Base-by-base conservation (phyloP, 2,113 vertebrate species). In the Albula goreensis region DNA sequence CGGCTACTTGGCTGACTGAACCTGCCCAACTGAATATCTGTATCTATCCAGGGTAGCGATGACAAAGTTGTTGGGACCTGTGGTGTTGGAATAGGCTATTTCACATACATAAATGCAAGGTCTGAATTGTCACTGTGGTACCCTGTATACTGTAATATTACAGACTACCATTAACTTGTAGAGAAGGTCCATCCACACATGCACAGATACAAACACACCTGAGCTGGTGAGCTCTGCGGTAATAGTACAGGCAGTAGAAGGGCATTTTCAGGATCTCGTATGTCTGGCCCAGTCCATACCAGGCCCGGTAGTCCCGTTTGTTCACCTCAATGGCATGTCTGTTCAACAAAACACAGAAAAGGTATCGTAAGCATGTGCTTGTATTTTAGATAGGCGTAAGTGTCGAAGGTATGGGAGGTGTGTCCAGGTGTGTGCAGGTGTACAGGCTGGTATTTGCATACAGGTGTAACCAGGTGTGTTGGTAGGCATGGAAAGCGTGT, bases 191-290 rank as follows among this genome's bases (percentile, higher is more conserved):
- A 50, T 11, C 7, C 70, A 63, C 19, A 81, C 2, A 56, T 19
- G 78, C 49, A 60, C 74, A 49, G 7, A 48, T 9, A 49, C 2
- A 53, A 41, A 66, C 60, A 13, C 25, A 99, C 98, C 98, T 97
- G 91, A 99, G 97, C 89, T 99, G 98, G 90, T 99, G 98, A 88
- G 98, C 98, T 85, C 98, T 97, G 82, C 98, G 95, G 60, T 99
- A 99, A 90, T 99, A 99, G 94, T 99, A 99, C 80, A 99, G 96
- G 84, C 98, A 99, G 89, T 99, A 99, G 96, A 99, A 99, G 0
- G 98, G 98, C 98, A 99, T 99, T 92, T 99, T 99, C 84, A 99
- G 97, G 93, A 99, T 99, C 93, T 99, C 98, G 50, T 99, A 99
- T 1, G 98, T 99, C 93, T 99, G 98, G 25, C 98, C 98, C 82